Base-by-base conservation (phyloP, 2,888 invertebrate species). In the Bellardia pandia region DNA sequence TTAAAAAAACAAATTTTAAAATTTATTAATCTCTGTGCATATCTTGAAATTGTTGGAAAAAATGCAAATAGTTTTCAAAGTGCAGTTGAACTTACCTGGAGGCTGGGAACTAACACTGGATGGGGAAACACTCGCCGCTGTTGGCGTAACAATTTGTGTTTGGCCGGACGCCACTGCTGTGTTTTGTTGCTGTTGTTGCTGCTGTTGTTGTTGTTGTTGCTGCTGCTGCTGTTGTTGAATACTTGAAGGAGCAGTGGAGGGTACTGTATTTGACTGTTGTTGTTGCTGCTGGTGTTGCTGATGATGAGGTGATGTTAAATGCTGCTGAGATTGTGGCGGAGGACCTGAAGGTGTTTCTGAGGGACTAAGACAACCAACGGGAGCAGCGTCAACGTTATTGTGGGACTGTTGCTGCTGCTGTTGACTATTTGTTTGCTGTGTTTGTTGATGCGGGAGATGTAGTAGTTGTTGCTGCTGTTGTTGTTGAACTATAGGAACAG, bases 51-150 rank as follows among this genome's bases (percentile, higher is more conserved):
- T 33, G 33, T 33, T 4, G 5, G 3, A 33, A 33, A 33, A 33
- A 33, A 37, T 37, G 6, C 11, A 13, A 13, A 9, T 13, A 45
- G 13, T 51, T n/a, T 51, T 51, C 1, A 51, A n/a, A 37, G 13
- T 45, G 40, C 13, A 2, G n/a, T 80, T 51, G n/a, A 9, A 86
- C 93, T 93, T 91, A 94, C 94, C 94, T 94, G 93, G 93, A 90
- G 94, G 93, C 91, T 94, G 94, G 88, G 94, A 94, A 90, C 94
- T 94, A 91, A 94, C 95, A 93, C 95, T 95, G 92, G 95, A 95
- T 90, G 95, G 95, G 90, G 95, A 95, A 91, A 95, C 95, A 90
- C 95, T 95, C 91, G 95, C 95, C 91, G 95, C 94, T 89, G 95
- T 95, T 92, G 94, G 95, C 91, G 95, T 95, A 89, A 94, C 93